Evolutionary conservation across 2,888 invertebrate species (phyloP), one percentile per base, ranked within the genome.

Genomic region (Pseudeuparius sepicola): DNA sequence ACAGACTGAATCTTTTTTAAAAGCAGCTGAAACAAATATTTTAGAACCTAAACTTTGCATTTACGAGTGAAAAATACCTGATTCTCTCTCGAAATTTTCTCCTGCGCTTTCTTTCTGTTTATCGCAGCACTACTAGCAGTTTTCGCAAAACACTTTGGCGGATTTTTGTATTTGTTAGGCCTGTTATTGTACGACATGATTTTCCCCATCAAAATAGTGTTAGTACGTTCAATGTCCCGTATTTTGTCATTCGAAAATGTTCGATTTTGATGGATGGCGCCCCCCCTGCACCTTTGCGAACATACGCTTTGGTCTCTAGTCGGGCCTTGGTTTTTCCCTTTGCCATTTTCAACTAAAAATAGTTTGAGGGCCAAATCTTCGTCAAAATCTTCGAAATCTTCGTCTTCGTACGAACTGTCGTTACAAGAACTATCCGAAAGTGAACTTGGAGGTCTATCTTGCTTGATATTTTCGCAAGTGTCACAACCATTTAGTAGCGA

Each of bases 21-120:
- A 24, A 49, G 39, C 25, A 49, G 46, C 48, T 49, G 29, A 23
- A 48, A 48, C 36, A 31, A n/a, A n/a, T n/a, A n/a, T n/a, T n/a
- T n/a, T n/a, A n/a, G n/a, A n/a, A n/a, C n/a, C n/a, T 15, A 37
- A 38, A 24, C 15, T 34, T 24, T n/a, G 6, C 14, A 24, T 5
- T 23, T 4, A 17, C 14, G 5, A 13, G 7, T 31, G 5, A 17
- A 23, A 25, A 23, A 14, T 37, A 47, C 49, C 40, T 51, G 44
- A 44, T 54, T 54, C 29, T 54, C 54, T 40, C 44, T 40, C 25
- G 42, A 45, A 14, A 54, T 51, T 43, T 51, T 52, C 37, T 44
- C 48, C 31, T 52, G 48, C 27, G 41, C 34, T 14, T 42, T 47
- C 40, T 44, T 48, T 24, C 51, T 39, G 32, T 53, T 53, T 13